phyloP scores from a whole-genome alignment of 1,140 invertebrate genomes.

The Drosophila varians region DNA sequence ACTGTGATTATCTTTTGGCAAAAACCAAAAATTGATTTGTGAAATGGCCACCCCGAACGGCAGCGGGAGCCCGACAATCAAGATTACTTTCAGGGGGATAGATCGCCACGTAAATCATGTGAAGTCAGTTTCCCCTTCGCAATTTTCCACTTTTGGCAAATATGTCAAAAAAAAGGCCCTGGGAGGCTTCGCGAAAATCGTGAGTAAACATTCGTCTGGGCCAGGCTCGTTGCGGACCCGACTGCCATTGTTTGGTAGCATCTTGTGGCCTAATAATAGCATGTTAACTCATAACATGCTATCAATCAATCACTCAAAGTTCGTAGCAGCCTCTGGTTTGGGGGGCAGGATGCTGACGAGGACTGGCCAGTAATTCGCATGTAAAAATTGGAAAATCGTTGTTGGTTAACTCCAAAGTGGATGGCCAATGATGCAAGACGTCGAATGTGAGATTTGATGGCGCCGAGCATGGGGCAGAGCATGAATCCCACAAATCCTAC shows the following conservation, averaged over 20 bases:
- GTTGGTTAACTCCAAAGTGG: constrained; percentile 11
- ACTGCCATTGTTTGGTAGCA: constrained; percentile 64
- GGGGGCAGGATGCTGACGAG: background rate
- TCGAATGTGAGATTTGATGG: constrained; percentile 29
- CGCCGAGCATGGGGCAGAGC: constrained; percentile 19
- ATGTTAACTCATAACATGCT: constrained; percentile 81
- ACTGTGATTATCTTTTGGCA: constrained; percentile 53
- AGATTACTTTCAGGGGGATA: constrained; percentile 50
- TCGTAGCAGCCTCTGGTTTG: constrained; percentile 50
- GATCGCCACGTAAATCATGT: constrained; percentile 77
- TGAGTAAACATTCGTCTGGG: constrained; percentile 71
- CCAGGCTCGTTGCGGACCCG: constrained; percentile 17
- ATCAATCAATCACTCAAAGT: constrained; percentile 78
- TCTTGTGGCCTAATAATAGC: constrained; percentile 75
- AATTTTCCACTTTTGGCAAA: constrained; percentile 78
- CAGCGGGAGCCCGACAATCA: constrained; percentile 61
- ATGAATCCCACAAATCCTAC: background rate
- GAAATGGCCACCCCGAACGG: constrained; percentile 37
- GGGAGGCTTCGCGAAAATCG: constrained; percentile 56
- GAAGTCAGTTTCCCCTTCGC: constrained; percentile 76
- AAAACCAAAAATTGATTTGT: constrained; percentile 47
- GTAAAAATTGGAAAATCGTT: constrained; percentile 77
- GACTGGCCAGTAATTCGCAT: constrained; percentile 66
- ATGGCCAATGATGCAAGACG: constrained; percentile 17
- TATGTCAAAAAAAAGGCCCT: constrained; percentile 69